Evolutionary conservation across 2,113 vertebrate genomes (phyloP), one percentile per base, ranked within the genome.

Genomic region (Siphamia tubifer): DNA sequence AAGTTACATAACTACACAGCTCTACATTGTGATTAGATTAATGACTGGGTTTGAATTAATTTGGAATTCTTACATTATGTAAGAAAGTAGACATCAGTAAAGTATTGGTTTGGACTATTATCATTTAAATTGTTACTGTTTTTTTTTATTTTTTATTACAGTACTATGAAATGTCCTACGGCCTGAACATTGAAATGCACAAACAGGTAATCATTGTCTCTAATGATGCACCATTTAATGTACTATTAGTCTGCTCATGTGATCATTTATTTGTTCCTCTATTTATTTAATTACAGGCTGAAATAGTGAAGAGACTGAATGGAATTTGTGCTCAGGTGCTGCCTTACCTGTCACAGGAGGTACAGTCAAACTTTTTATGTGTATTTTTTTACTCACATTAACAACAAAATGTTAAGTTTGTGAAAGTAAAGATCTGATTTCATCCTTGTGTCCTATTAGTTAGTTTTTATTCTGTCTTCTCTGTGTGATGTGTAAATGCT

Each of bases 121-220:
- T n/a, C n/a, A n/a, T 4, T 28, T 38, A 65, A 3, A 49, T 4
- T 54, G 7, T 36, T 35, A 54, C 21, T 24, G 5, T 2, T 16
- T 64, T n/a, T 67, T 13, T 68, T 17, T 44, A 8, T n/a, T 67
- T 13, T 68, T 17, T 44, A 8, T 57, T 51, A 0, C 82, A 98
- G 96, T 99, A 99, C 82, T 99, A 98, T 8, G 96, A 98, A 93
- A 99, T 99, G 97, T 98, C 97, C 16, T 99, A 99, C 0, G 96
- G 96, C 47, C 89, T 99, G 81, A 99, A 99, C 76, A 99, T 99
- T 16, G 97, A 98, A 92, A 99, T 99, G 97, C 97, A 98, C 92
- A 99, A 98, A 91, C 97, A 98, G 96, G 97, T 98, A 86, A 48
- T 30, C 9, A 3, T 4, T 0, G 1, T 61, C 11, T 44, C 17